Evolutionary conservation across 92 coral and sea anemone genomes (phyloP), one percentile per base, ranked within the genome.

Genomic region (Pocillopora grandis): DNA sequence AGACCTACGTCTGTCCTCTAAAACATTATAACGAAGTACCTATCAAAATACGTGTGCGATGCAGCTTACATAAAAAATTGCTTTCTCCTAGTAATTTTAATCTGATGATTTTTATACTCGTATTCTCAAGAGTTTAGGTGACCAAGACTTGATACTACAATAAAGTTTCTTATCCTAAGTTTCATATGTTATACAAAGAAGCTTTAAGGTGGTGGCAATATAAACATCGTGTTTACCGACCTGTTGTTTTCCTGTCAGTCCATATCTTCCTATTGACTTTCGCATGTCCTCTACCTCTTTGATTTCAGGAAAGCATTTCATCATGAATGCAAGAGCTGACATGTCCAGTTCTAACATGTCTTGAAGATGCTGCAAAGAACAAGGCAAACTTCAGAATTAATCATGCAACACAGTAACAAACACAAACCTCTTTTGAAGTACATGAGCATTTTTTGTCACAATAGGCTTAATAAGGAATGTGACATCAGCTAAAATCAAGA

Each of bases 201-300:
- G 52, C 52, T 42, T 2, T 42, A 42, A 42, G 52, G 8, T 7
- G 52, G 52, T 42, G 52, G 52, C 8, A 1, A 42, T 42, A 42
- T 42, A 3, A 42, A 42, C 4, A 42, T 1, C 52, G 33, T 68
- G 18, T 52, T 20, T 27, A 72, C 74, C 21, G 16, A 83, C 98
- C 98, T 97, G 99, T 66, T 97, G 99, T 84, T 97, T 97, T 73
- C 99, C 99, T 19, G 98, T 97, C 60, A 97, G 88, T 16, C 99
- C 99, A 83, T 97, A 97, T 84, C 99, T 90, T 6, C 99, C 99
- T 74, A 97, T 94, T 10, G 92, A 74, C 77, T 89, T 94, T 55
- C 99, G 90, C 99, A 97, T 97, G 75, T 91, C 99, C 84, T 97
- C 99, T 21, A 87, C 91, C 55, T 97, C 99, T 84, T 89, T 97